Conservation (phyloP, 2,113 vertebrate species). For the Melozone crissalis region DNA sequence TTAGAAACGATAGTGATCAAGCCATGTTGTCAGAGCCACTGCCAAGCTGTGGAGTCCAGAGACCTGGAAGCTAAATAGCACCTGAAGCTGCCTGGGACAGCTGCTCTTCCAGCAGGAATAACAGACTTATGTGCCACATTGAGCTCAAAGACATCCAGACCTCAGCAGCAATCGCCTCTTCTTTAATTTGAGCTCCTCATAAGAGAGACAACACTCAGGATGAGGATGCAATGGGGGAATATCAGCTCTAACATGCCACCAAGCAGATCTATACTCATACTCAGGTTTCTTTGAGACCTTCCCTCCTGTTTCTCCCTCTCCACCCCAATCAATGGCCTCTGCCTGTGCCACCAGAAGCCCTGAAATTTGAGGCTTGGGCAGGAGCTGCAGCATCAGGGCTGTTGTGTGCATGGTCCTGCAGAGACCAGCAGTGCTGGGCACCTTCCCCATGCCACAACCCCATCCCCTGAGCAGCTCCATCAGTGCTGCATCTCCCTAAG, state of each 20-base stretch:
- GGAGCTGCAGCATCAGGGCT: not conserved
- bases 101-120: not conserved
- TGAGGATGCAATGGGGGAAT: not conserved
- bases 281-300: not conserved
- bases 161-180: not conserved
- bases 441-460: fast-evolving
- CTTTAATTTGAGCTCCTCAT: not conserved
- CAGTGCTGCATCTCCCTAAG: fast-evolving
- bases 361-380: not conserved
- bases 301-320: not conserved
- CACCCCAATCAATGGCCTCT: not conserved
- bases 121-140: fast-evolving
- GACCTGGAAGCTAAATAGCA: not conserved
- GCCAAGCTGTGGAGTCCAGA: not conserved
- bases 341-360: not conserved
- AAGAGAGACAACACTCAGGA: not conserved
- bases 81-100: not conserved
- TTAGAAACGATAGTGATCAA: slow-evolving; percentile 21
- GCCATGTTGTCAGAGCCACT: not conserved
- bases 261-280: not conserved
- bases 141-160: not conserved
- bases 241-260: not conserved
- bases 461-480: not conserved
- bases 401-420: fast-evolving
- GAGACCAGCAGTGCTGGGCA: fast-evolving